A percentile compares a stretch with the other conserved stretches of the same genome.
phyloP scores from a whole-genome alignment of 2,113 vertebrate genomes.

The Scomber colias region DNA sequence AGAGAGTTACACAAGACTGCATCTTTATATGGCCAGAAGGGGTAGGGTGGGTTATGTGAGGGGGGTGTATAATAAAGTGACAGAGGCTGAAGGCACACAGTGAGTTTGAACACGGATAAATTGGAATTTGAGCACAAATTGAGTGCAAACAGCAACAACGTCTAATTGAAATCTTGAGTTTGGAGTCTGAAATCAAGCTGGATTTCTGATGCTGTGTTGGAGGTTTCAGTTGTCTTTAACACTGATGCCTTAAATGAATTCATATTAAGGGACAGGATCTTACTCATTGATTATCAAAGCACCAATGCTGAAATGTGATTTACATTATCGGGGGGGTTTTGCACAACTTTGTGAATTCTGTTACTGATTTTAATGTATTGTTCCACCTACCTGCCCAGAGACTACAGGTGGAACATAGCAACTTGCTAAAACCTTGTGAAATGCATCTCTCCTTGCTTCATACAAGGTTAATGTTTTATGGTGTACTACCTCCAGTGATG shows the following conservation, averaged over 20 bases:
- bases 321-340: no score
- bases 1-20: constrained; percentile 76
- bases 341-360: no score
- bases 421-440: no score
- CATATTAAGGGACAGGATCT: neutral
- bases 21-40: constrained; percentile 15
- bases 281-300: neutral
- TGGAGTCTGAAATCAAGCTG: neutral
- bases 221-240: neutral
- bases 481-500: no score
- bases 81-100: neutral
- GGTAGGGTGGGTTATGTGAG: neutral
- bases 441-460: no score
- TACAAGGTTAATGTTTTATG: no score
- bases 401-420: no score
- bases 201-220: neutral
- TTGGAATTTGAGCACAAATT: constrained; percentile 16
- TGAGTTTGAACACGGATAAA: constrained; percentile 25
- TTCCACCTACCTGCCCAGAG: no score
- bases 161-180: neutral
- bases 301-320: neutral
- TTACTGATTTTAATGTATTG: no score
- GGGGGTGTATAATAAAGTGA: constrained; percentile 7
- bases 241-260: neutral
- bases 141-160: neutral